Conservation (phyloP, 2,888 invertebrate species). For the Acleris cristana region DNA sequence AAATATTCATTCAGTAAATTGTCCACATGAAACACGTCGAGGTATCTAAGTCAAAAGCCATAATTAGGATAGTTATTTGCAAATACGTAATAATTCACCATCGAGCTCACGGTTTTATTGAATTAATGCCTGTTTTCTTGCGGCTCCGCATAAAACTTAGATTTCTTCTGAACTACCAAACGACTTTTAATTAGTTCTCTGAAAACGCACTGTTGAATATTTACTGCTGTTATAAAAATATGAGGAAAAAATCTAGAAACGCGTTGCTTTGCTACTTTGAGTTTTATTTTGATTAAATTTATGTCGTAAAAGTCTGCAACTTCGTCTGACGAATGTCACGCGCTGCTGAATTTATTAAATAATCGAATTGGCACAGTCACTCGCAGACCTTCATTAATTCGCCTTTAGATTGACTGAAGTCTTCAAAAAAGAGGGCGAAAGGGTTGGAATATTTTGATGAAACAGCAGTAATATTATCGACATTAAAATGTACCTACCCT, state of each 20-base stretch:
- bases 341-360: slow-evolving; percentile 23
- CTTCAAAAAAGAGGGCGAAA: slow-evolving; percentile 5
- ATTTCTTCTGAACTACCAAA: background rate
- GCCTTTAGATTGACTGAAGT: slow-evolving; percentile 15
- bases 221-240: background rate
- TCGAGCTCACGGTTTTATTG: too few species aligned
- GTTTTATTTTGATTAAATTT: slow-evolving; percentile 24
- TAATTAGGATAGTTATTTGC: too few species aligned
- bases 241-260: slow-evolving; percentile 3
- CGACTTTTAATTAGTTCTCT: slow-evolving; percentile 2
- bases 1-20: too few species aligned
- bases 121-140: background rate
- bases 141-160: background rate
- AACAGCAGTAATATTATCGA: background rate
- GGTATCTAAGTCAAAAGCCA: too few species aligned
- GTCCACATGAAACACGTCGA: too few species aligned
- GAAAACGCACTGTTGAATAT: background rate
- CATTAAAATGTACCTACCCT: too few species aligned
- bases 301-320: slow-evolving; percentile 22
- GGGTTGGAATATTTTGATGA: background rate
- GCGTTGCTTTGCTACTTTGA: background rate
- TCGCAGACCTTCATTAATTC: slow-evolving; percentile 21
- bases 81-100: too few species aligned
- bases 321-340: slow-evolving; percentile 19
- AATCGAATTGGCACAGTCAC: slow-evolving; percentile 13